Base-by-base conservation (phyloP, 2,113 vertebrate species). In the Ptychochromis oligacanthus region DNA sequence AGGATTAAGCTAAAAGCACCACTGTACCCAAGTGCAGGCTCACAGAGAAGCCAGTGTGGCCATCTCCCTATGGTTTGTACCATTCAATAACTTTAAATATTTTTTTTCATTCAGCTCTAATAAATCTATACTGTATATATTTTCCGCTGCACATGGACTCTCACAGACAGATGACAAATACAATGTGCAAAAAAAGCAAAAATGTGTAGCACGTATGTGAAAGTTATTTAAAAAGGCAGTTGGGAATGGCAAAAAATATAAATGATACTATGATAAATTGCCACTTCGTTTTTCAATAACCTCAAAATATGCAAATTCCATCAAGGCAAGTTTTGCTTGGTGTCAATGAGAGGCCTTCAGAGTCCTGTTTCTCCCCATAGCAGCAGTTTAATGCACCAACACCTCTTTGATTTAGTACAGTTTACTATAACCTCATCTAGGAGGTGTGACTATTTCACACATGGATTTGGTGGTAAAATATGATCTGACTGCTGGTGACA, bases 401-500 rank as follows among this genome's bases (percentile, higher is more conserved):
- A 49, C 22, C 10, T 72, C 43, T 52, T 72, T 26, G 17, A 52
- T 3, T 52, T 26, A 72, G 46, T 31, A 72, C 43, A 72, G 17
- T 72, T 54, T 72, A 72, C 67, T 54, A 72, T 49, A 31, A 72
- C 38, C 62, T 38, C 36, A 38, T 60, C 14, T 49, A 34, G n/a
- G 3, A 58, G 20, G 38, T 57, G 75, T 18, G 9, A 20, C 15
- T 38, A 22, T 49, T 61, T 77, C 61, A 72, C 46, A 61, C 2
- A 22, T 55, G 40, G 34, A 67, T 65, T 79, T 55, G 14, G 40
- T 67, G 20, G 7, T 79, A 49, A 75, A 79, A 40, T 72, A 24
- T 40, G 46, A 79, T 67, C 67, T 75, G 55, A 82, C 52, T 60
- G 38, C 38, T 49, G 72, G 36, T 77, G 76, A 80, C 22, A 22